Percentiles rank a stretch among this genome's conserved stretches.
Evolutionary conservation across 2,797 vertebrate genomes (phyloP).

Genomic region (Knipowitschia caucasica): DNA sequence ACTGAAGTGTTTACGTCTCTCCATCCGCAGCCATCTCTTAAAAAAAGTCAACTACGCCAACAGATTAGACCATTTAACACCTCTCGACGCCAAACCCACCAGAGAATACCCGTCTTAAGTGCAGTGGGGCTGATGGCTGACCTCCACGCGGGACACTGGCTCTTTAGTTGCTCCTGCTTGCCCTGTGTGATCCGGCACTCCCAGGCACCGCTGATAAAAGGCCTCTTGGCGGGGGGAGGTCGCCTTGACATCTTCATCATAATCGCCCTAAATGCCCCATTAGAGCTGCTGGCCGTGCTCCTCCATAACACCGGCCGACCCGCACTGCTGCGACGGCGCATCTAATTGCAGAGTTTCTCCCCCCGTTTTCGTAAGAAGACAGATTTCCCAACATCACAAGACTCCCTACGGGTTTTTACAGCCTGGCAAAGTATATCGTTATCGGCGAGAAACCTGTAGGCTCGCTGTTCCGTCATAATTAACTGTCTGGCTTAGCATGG

Average conservation of each 20-base stretch:
- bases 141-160: conserved; percentile 59
- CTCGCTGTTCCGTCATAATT: conserved; percentile 78
- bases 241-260: conserved; percentile 78
- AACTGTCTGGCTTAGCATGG: conserved; percentile 80
- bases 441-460: conserved; percentile 73
- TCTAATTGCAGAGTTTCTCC: conserved; percentile 73
- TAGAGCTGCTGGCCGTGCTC: conserved; percentile 73
- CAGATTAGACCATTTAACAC: conserved; percentile 69
- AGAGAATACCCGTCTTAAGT: conserved; percentile 65
- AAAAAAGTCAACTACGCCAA: conserved; percentile 52
- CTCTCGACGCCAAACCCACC: conserved; percentile 59
- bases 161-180: conserved; percentile 61
- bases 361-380: conserved; percentile 51
- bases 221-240: conserved; percentile 63
- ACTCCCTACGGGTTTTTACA: conserved; percentile 72
- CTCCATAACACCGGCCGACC: conserved; percentile 78
- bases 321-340: conserved; percentile 75
- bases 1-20: conserved; percentile 60
- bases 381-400: conserved; percentile 74
- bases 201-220: conserved; percentile 63
- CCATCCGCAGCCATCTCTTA: conserved; percentile 55
- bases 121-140: conserved; percentile 59
- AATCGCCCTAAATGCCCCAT: conserved; percentile 81
- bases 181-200: conserved; percentile 66
- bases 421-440: conserved; percentile 79